Evolutionary conservation across 2,888 invertebrate species (phyloP), one percentile per base, ranked within the genome.

Genomic region (Didymodactylos carnosus): DNA sequence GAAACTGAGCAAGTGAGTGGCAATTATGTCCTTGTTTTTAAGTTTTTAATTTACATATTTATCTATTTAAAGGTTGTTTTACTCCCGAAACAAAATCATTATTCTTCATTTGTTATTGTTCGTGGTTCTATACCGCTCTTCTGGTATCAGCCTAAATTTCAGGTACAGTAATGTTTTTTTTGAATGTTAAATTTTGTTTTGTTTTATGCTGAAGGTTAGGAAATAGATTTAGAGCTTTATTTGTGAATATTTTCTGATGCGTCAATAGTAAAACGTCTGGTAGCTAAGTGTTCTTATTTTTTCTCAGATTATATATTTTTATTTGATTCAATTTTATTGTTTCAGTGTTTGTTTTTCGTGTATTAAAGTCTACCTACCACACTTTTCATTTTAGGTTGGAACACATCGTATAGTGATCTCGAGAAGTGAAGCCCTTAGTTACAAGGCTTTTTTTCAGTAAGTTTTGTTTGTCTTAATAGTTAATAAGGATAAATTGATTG

Each of bases 91-190:
- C 51, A 25, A 46, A 27, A 1, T n/a, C 46, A 11, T 62, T 72
- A 51, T 49, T 73, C 91, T 10, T 94, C 94, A 10, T 91, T 90
- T 81, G 86, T 98, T 16, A 86, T 87, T 85, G 93, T 93, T 0
- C 87, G 97, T 78, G 98, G 98, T 0, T 95, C 95, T 0, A 94
- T 98, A 0, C 97, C 98, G 0, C 85, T 98, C 29, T 98, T 98
- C 85, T 98, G 97, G 94, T 97, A 98, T 82, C 98, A 98, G 82
- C 94, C 97, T 0, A 97, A 97, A 14, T 89, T 97, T 16, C 93
- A 94, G 86, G 87, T 87, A 81, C 77, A 75, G n/a, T 19, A 27
- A 27, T 5, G 23, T n/a, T n/a, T n/a, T n/a, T n/a, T n/a, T n/a
- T n/a, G n/a, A n/a, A n/a, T n/a, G n/a, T n/a, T n/a, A n/a, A n/a